phyloP scores from a whole-genome alignment of 2,888 invertebrate genomes.

The Drosophila meridionalis region DNA sequence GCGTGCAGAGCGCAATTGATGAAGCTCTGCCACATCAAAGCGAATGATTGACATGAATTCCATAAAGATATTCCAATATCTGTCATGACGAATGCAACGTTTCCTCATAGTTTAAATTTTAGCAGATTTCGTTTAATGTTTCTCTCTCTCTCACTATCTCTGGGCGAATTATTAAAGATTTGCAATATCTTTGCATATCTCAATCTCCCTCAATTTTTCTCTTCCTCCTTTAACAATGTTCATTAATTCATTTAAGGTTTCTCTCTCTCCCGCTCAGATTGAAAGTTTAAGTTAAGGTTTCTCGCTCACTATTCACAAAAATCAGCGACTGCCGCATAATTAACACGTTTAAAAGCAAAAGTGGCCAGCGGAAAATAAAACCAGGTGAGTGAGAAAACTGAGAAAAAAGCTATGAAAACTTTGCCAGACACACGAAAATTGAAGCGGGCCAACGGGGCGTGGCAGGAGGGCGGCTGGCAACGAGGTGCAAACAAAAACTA shows the following conservation, averaged over 20 bases:
- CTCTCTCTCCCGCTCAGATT: neutral
- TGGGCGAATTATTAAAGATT: neutral
- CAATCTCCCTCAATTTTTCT: neutral
- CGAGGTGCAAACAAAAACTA: constrained; percentile 60
- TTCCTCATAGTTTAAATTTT: too few species aligned
- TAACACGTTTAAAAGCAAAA: constrained; percentile 59
- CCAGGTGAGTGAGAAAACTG: constrained; percentile 21
- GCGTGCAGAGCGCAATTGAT: constrained; percentile 35
- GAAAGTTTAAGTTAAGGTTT: neutral
- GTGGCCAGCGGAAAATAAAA: constrained; percentile 22
- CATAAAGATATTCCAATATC: constrained; percentile 38
- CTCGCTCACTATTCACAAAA: constrained; percentile 7
- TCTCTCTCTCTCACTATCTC: neutral
- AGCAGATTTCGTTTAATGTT: too few species aligned
- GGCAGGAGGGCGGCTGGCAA: constrained; percentile 27
- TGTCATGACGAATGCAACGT: constrained; percentile 5
- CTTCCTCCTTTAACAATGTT: neutral
- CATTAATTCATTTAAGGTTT: neutral
- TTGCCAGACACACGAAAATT: constrained; percentile 23
- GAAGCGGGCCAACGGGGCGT: constrained; percentile 23
- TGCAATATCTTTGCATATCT: too few species aligned
- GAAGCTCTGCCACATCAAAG: constrained; percentile 47
- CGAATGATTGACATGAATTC: constrained; percentile 48
- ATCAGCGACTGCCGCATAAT: constrained; percentile 44
- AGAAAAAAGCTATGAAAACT: constrained; percentile 33